Evolutionary conservation across 2,888 invertebrate species (phyloP).

Genomic region (Drosophila mercatorum): DNA sequence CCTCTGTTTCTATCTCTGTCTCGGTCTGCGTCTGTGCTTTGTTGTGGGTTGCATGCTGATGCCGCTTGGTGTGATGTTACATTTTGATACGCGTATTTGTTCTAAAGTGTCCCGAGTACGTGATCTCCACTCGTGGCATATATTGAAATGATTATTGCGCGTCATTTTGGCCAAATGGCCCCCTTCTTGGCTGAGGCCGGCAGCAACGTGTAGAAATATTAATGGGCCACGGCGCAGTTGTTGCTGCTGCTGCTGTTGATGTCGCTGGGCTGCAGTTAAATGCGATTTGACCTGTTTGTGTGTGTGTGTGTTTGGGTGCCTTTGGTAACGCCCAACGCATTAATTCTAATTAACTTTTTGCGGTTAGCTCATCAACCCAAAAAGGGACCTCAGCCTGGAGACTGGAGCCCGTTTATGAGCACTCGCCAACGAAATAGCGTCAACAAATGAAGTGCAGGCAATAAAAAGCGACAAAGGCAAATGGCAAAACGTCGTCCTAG

Average conservation of each 20-base stretch:
- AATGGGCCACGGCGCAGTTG: constrained; percentile 50
- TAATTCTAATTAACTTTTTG: constrained; percentile 81
- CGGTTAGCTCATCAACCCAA: constrained; percentile 63
- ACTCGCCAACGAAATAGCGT: constrained; percentile 55
- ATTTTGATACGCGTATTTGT: constrained; percentile 75
- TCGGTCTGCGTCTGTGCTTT: background rate
- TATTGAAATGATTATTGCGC: constrained; percentile 74
- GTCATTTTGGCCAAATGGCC: constrained; percentile 67
- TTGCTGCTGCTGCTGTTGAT: constrained; percentile 25
- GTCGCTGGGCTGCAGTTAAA: constrained; percentile 57
- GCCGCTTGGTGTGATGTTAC: constrained; percentile 65
- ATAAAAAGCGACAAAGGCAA: constrained; percentile 80
- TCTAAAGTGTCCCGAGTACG: constrained; percentile 71
- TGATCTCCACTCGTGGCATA: constrained; percentile 62
- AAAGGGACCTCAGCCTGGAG: constrained; percentile 32
- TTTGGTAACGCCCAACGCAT: constrained; percentile 58
- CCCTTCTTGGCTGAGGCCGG: constrained; percentile 16
- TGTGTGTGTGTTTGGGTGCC: background rate
- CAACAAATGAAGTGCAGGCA: constrained; percentile 80
- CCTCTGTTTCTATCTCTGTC: background rate
- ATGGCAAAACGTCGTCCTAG: constrained; percentile 58
- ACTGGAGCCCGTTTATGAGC: constrained; percentile 62
- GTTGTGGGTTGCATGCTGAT: constrained; percentile 47
- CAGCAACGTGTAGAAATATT: constrained; percentile 57
- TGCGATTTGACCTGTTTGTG: constrained; percentile 66